Base-by-base conservation (phyloP, 2,113 vertebrate genomes). In the Garra rufa region DNA sequence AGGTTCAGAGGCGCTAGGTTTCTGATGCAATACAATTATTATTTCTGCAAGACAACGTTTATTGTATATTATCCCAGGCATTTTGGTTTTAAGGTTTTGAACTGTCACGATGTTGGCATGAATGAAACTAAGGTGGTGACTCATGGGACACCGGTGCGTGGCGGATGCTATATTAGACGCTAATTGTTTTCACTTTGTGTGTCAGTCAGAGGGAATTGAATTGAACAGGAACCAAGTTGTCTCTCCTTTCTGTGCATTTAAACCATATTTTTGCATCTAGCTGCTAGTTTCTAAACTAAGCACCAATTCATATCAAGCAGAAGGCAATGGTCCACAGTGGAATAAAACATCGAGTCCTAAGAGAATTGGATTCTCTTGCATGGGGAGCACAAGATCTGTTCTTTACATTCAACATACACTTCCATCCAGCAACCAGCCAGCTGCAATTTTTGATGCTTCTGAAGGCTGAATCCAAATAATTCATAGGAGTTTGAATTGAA, bases 401-500 rank as follows among this genome's bases (percentile, higher is more conserved):
- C 92, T 93, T 93, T 92, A 91, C 91, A 95, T 94, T 94, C 92
- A 91, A 90, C 90, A 85, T 86, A 91, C 88, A 89, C 89, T 89
- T 89, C 90, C 91, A 92, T 90, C 87, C 91, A 88, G 92, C 89
- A 92, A 93, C 90, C 91, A 93, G 92, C 92, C 92, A 91, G 91
- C 92, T 93, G 92, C 92, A 88, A 91, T 50, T 94, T 94, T 93
- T 92, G 90, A 92, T 93, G 92, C 91, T 92, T 89, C 90, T 91
- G 93, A 92, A 93, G 92, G 91, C 88, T 92, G 92, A 91, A 92
- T 90, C 89, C 89, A 93, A 93, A 94, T 93, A 93, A 93, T 94
- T 94, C 90, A 92, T 92, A 89, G 90, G 82, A 91, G 91, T 89
- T 85, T 61, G 90, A 91, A 91, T 87, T 87, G 83, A 87, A 89